These are phyloP conservation scores for Lasius fuliginosus DNA, from an alignment of 2,888 invertebrate species.

Conservation along the genomic window DNA sequence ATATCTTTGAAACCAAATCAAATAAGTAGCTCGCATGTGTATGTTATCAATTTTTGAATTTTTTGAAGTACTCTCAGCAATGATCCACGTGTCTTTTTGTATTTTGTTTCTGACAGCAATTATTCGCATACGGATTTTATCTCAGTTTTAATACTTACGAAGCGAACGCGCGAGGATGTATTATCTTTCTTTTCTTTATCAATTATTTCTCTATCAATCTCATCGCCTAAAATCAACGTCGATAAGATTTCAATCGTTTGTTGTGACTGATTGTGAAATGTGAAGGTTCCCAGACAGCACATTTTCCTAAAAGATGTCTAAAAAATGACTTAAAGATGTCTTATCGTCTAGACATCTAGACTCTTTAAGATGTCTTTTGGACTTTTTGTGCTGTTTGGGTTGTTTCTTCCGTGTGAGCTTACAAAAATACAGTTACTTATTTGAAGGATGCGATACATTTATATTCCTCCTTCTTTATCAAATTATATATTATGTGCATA, in stretches of 20 bases:
- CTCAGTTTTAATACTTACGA: constrained; percentile 8
- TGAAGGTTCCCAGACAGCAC: neutral
- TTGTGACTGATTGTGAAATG: neutral
- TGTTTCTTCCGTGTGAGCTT: neutral
- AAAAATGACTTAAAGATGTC: no score
- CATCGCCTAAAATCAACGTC: neutral
- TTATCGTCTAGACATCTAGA: no score
- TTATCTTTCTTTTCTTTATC: neutral
- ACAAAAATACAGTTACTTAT: neutral
- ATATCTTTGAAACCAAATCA: constrained; percentile 20
- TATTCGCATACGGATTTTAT: neutral
- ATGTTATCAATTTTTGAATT: constrained; percentile 36
- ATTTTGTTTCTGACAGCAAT: constrained; percentile 17
- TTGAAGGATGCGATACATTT: neutral
- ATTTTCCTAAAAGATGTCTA: no score
- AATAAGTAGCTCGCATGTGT: neutral
- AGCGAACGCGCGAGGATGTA: neutral
- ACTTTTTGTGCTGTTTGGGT: no score
- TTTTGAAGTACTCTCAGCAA: neutral
- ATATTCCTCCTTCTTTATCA: neutral
- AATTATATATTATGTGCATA: neutral
- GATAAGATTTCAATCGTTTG: neutral
- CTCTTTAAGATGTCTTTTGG: no score
- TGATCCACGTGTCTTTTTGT: neutral
- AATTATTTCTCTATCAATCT: neutral